phyloP scores from a whole-genome alignment of 2,113 vertebrate genomes.

The Trochalopteron elliotii region DNA sequence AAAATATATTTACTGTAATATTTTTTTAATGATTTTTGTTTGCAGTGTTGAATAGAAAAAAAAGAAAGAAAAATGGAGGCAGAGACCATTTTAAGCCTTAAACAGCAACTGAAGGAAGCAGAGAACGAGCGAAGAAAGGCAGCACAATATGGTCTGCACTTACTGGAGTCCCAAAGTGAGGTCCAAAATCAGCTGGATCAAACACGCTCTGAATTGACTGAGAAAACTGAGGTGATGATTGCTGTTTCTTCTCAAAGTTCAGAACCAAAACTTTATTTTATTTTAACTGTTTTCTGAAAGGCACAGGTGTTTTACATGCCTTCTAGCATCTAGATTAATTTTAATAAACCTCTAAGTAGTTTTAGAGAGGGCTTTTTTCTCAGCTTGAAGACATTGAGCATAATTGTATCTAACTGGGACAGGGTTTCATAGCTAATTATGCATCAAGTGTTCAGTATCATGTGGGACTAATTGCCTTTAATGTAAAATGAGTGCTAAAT shows the following conservation, averaged over 20 bases:
- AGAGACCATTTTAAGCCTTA: constrained; percentile 74
- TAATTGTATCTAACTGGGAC: not conserved
- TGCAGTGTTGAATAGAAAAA: not conserved
- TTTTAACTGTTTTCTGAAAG: not conserved
- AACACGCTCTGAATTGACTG: constrained; percentile 82
- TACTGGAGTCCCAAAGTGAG: constrained; percentile 86
- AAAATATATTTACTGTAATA: not conserved
- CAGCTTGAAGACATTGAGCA: not conserved
- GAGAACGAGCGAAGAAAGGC: constrained; percentile 85
- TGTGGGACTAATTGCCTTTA: not conserved
- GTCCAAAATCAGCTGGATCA: constrained; percentile 88
- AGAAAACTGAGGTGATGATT: constrained; percentile 79
- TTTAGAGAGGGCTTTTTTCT: not conserved
- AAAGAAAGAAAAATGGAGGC: constrained; percentile 59
- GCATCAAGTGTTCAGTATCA: not conserved
- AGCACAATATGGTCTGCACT: constrained; percentile 88
- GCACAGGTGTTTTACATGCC: not conserved
- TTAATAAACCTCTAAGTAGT: not conserved
- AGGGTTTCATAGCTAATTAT: not conserved
- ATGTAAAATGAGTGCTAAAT: not conserved
- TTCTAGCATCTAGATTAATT: not conserved
- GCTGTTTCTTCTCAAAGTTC: not conserved
- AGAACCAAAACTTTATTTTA: not conserved
- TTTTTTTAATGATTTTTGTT: not conserved
- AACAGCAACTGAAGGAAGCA: constrained; percentile 78